phyloP scores from a whole-genome alignment of 2,113 vertebrate species.

The Polypterus senegalus region DNA sequence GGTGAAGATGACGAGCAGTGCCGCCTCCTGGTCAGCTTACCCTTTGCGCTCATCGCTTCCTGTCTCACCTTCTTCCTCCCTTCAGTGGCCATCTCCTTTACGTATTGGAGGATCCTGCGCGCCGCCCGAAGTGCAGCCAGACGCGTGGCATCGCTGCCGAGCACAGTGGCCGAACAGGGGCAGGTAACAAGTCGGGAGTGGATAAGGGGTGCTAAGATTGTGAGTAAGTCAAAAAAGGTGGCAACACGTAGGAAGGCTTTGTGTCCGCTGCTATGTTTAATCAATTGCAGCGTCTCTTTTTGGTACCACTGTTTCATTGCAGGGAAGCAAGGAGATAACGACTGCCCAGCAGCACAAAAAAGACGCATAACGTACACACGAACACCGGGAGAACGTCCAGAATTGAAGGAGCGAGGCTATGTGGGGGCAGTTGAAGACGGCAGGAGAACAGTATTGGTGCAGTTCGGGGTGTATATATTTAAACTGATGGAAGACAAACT shows the following conservation, averaged over 20 bases:
- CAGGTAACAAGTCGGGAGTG: background rate
- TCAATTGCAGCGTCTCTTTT: no score
- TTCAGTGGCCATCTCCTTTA: constrained; percentile 85
- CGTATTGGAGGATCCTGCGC: constrained; percentile 86
- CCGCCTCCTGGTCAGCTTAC: constrained; percentile 72
- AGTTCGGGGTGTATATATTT: no score
- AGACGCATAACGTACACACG: no score
- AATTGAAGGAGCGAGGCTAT: no score
- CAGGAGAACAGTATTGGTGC: no score
- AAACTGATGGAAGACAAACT: no score
- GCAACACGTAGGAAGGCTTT: background rate
- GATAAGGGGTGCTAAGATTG: background rate
- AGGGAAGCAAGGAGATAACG: no score
- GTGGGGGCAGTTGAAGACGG: no score
- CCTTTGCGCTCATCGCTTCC: constrained; percentile 81
- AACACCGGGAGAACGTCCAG: no score
- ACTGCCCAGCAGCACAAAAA: no score
- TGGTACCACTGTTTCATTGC: no score
- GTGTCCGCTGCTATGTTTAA: no score
- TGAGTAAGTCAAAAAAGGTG: background rate
- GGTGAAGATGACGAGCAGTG: constrained; percentile 53
- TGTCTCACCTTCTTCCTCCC: constrained; percentile 91
- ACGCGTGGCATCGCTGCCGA: constrained; percentile 75
- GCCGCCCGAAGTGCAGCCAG: constrained; percentile 73
- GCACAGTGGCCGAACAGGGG: constrained; percentile 26